Evolutionary conservation across 2,113 vertebrate genomes (phyloP).

Genomic region (Antechinus flavipes): DNA sequence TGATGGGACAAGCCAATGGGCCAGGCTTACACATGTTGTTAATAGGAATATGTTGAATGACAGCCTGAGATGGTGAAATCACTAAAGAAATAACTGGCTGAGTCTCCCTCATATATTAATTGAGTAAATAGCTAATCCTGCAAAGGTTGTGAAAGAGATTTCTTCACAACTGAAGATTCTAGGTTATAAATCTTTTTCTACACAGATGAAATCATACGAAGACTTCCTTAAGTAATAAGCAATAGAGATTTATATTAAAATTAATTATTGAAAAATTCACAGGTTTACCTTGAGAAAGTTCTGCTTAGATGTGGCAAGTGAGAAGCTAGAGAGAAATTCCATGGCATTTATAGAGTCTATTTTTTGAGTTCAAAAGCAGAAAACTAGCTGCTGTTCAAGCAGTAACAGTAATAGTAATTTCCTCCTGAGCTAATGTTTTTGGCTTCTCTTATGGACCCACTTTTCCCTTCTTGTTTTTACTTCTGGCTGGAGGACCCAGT

Average conservation of each 20-base stretch:
- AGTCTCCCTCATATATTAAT: constrained; percentile 57
- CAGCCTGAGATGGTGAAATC: constrained; percentile 9
- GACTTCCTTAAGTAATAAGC: constrained; percentile 39
- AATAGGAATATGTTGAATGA: not conserved
- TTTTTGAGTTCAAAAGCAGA: not conserved
- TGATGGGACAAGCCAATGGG: not conserved
- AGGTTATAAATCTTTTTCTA: constrained; percentile 43
- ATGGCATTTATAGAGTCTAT: not conserved
- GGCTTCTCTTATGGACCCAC: not conserved
- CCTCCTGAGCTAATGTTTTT: not conserved
- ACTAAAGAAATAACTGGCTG: constrained; percentile 45
- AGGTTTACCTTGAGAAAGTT: constrained; percentile 5
- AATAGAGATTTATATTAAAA: not conserved
- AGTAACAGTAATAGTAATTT: not conserved
- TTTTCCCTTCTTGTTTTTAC: not conserved
- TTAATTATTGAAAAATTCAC: not conserved
- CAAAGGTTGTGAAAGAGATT: constrained; percentile 13
- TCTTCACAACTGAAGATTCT: constrained; percentile 8
- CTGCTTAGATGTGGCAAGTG: constrained; percentile 16
- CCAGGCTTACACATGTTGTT: not conserved
- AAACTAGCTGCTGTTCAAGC: not conserved
- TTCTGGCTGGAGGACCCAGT: not conserved
- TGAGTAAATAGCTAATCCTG: constrained; percentile 59
- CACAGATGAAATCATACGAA: not conserved
- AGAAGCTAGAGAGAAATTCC: not conserved